These are phyloP conservation scores for Cirrhinus mrigala DNA, from an alignment of 2,797 vertebrate species.

Conservation along the genomic window DNA sequence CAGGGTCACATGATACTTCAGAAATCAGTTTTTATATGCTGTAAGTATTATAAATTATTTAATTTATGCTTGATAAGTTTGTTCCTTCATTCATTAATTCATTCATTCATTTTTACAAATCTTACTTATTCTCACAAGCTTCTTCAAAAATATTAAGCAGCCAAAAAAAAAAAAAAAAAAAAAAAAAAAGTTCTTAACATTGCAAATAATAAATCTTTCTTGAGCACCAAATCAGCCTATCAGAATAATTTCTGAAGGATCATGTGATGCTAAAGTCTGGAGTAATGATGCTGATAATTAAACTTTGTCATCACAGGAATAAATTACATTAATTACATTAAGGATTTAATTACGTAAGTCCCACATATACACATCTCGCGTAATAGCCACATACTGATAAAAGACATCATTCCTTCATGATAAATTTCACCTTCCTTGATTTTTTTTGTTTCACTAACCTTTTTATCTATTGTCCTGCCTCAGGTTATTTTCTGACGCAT, in stretches of 20 bases:
- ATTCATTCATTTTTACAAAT: no score
- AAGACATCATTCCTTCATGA: neutral
- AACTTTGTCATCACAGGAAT: neutral
- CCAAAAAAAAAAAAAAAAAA: no score
- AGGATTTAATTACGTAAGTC: neutral
- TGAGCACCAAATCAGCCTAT: neutral
- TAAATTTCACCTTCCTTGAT: neutral
- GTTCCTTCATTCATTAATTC: no score
- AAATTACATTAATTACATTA: neutral
- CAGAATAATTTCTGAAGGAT: neutral
- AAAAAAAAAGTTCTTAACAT: neutral
- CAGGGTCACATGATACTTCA: no score
- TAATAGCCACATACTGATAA: neutral
- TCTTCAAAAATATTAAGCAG: no score
- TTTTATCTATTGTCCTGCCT: slow-evolving; percentile 39
- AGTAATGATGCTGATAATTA: neutral
- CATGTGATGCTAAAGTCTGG: neutral
- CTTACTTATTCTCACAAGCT: no score
- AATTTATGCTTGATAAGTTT: no score
- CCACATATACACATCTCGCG: neutral
- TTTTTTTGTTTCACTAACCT: slow-evolving; percentile 30
- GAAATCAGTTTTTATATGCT: no score
- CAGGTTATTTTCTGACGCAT: slow-evolving; percentile 26
- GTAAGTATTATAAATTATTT: no score
- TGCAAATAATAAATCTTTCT: neutral